Base-by-base conservation (phyloP, 2,113 vertebrate genomes). In the Nothobranchius kuhntae region DNA sequence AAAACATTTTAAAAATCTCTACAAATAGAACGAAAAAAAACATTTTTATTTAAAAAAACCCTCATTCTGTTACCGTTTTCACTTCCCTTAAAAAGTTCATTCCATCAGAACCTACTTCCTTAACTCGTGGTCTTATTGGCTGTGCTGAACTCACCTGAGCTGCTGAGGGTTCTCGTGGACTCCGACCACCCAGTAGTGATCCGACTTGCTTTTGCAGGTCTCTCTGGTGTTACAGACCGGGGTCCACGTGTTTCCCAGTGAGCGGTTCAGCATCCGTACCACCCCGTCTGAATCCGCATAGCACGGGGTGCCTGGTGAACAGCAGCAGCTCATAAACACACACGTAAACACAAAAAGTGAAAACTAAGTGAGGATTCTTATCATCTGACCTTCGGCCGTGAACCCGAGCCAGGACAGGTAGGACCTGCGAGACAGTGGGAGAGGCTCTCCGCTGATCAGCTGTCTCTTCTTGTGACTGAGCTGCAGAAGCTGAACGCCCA, bases 161-260 rank as follows among this genome's bases (percentile, higher is more conserved):
- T 99, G 98, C 84, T 98, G 96, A 7, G 96, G 95, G 54, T 94
- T 95, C 86, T 99, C 97, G 35, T 97, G 96, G 48, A 97, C 77
- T 6, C 97, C 96, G 13, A 99, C 94, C 8, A 99, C 94, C 98
- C 98, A 99, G 12, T 95, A 98, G 82, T 98, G 95, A 75, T 99
- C 96, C 0, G 95, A 97, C 66, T 94, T 95, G 55, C 96, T 96
- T 78, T 96, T 99, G 89, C 96, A 98, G 60, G 94, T 93, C 8
- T 98, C 96, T 54, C 92, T 91, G 1, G 90, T 96, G 91, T 95
- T 91, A 63, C 96, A 98, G 40, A 99, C 86, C 0, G 97, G 98
- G 3, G 93, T 91, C 97, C 97, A 99, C 0, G 92, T 95, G 79
- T 95, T 94, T 0, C 92, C 96, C 12, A 98, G 72, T 0, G 91